A percentile compares a stretch with the other conserved stretches of the same genome.
phyloP scores from a whole-genome alignment of 92 coral and sea anemone species.

The Virgularia gustaviana region DNA sequence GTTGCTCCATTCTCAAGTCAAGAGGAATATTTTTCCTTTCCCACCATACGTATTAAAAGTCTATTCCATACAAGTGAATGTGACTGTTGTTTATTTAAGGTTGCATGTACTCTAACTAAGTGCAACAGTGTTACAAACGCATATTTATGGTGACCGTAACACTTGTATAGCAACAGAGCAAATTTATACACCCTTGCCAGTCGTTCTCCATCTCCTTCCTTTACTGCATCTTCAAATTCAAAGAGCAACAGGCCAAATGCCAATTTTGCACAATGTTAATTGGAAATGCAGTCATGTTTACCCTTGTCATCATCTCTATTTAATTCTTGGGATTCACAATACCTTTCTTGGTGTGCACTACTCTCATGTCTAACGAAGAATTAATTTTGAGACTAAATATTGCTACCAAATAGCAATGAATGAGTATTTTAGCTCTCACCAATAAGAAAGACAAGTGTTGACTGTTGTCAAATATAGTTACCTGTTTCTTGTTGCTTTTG shows the following conservation, averaged over 20 bases:
- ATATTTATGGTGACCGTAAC: constrained; percentile 55
- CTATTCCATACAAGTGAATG: background rate
- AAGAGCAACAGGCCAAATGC: constrained; percentile 48
- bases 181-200: constrained; percentile 42
- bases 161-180: constrained; percentile 34
- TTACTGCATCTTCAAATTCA: constrained; percentile 47
- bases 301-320: background rate
- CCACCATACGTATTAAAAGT: background rate
- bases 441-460: too few relatives aligned
- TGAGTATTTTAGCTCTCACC: too few relatives aligned
- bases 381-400: too few relatives aligned
- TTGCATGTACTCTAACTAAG: constrained; percentile 17
- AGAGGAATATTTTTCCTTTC: too few relatives aligned
- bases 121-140: constrained; percentile 63
- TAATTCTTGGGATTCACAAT: background rate
- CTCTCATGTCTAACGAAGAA: too few relatives aligned
- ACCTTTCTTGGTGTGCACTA: too few relatives aligned
- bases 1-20: too few relatives aligned
- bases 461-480: too few relatives aligned
- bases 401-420: too few relatives aligned
- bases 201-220: constrained; percentile 60
- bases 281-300: constrained; percentile 42
- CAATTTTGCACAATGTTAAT: constrained; percentile 56
- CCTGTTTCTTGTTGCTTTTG: too few relatives aligned
- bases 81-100: background rate